Conservation (phyloP, 1,140 invertebrate species). For the Anastrepha ludens region DNA sequence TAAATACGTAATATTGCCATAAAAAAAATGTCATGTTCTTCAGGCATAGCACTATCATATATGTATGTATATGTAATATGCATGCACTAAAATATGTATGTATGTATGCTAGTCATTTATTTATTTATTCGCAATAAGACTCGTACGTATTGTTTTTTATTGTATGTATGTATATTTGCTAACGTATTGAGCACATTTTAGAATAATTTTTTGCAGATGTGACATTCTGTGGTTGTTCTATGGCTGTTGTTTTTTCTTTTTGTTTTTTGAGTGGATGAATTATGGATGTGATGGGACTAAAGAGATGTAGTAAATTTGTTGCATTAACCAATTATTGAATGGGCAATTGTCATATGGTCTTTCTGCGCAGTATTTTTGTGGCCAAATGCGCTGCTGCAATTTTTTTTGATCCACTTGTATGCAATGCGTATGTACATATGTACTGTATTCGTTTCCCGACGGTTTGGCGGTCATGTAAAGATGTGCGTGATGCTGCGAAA, state of each 20-base stretch:
- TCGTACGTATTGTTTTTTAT: slow-evolving; percentile 41
- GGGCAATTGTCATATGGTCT: too few relatives aligned
- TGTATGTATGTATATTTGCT: slow-evolving; percentile 47
- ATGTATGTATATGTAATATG: slow-evolving; percentile 13
- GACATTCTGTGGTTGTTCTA: background rate
- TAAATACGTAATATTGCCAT: slow-evolving; percentile 39
- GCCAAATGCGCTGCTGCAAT: background rate
- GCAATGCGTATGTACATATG: background rate
- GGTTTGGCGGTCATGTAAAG: background rate
- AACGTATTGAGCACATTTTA: slow-evolving; percentile 40
- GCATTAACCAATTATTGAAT: too few relatives aligned
- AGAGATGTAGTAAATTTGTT: background rate
- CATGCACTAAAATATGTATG: slow-evolving; percentile 51
- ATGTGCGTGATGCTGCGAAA: background rate
- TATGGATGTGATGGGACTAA: background rate
- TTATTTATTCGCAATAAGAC: slow-evolving; percentile 20
- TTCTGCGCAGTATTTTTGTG: background rate
- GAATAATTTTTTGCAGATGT: slow-evolving; percentile 47
- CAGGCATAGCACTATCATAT: background rate
- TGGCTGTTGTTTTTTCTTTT: too few relatives aligned
- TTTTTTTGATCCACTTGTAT: background rate
- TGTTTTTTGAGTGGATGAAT: background rate
- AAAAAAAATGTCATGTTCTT: background rate
- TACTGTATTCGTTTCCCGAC: background rate
- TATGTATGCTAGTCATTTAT: slow-evolving; percentile 12